Conservation (phyloP, 1,140 invertebrate genomes). For the Drosophila sucinea region DNA sequence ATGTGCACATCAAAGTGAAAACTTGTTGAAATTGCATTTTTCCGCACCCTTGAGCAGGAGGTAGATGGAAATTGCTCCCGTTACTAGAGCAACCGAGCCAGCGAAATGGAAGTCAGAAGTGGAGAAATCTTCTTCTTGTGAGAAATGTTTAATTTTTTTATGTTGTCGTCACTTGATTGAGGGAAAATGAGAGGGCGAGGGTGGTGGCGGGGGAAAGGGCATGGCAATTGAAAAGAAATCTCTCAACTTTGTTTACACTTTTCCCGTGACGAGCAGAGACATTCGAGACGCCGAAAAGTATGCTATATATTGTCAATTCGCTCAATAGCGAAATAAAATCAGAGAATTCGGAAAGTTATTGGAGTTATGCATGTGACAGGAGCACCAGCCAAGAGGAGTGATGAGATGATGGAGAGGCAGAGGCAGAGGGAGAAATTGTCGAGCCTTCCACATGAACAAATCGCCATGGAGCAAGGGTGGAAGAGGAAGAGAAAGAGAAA, state of each 20-base stretch:
- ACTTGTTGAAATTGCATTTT: constrained; percentile 81
- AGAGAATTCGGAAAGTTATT: background rate
- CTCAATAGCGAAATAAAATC: constrained; percentile 3
- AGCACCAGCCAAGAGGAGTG: background rate
- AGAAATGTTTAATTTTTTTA: constrained; percentile 78
- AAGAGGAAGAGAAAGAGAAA: constrained; percentile 29
- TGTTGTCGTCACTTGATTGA: constrained; percentile 66
- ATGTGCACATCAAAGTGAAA: constrained; percentile 79
- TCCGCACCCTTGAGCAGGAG: constrained; percentile 73
- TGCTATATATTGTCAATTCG: constrained; percentile 24
- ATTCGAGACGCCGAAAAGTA: constrained; percentile 29
- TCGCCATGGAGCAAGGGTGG: constrained; percentile 28
- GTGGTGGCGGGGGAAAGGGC: background rate
- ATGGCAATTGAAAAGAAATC: constrained; percentile 26
- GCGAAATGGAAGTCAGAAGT: constrained; percentile 53
- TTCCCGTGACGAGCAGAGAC: background rate
- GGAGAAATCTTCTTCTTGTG: constrained; percentile 46
- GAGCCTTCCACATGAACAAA: constrained; percentile 58
- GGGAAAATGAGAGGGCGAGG: background rate
- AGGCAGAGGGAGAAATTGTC: constrained; percentile 15
- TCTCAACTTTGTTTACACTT: constrained; percentile 46
- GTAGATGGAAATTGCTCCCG: constrained; percentile 62
- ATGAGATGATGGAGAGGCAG: background rate
- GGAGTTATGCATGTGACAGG: constrained; percentile 24
- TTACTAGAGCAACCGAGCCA: constrained; percentile 53